Evolutionary conservation across 2,888 invertebrate genomes (phyloP).

Genomic region (Parascotia fuliginaria): DNA sequence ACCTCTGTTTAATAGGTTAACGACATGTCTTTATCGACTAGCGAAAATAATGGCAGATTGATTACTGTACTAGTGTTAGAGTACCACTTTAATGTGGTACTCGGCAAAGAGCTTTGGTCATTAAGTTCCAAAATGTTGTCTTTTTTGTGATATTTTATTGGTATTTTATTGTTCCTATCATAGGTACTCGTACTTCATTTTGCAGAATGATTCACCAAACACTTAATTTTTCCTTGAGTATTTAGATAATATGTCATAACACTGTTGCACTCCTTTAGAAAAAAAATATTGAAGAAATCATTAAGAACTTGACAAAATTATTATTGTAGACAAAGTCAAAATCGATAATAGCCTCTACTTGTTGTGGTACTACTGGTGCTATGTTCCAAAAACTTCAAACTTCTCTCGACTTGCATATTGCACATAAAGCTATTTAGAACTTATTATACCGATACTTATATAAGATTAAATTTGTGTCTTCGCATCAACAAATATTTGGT

Average conservation of each 20-base stretch:
- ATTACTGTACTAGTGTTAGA: constrained; percentile 29
- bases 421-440: constrained; percentile 26
- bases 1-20: constrained; percentile 79
- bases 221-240: no score
- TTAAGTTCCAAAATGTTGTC: no score
- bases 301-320: no score
- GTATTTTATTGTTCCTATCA: background rate
- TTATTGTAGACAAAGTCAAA: no score
- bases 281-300: no score
- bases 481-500: constrained; percentile 47
- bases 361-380: background rate
- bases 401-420: constrained; percentile 26
- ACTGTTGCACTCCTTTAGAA: no score
- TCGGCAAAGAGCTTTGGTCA: background rate
- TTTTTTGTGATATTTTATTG: no score
- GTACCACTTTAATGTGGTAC: constrained; percentile 4
- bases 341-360: no score
- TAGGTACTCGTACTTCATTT: background rate
- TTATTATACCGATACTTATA: constrained; percentile 30
- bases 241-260: no score
- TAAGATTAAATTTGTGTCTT: constrained; percentile 52
- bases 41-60: constrained; percentile 54
- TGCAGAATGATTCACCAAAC: no score
- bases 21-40: constrained; percentile 72
- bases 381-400: background rate